Evolutionary conservation across 2,888 invertebrate species (phyloP).

Genomic region (Scotopteryx bipunctaria): DNA sequence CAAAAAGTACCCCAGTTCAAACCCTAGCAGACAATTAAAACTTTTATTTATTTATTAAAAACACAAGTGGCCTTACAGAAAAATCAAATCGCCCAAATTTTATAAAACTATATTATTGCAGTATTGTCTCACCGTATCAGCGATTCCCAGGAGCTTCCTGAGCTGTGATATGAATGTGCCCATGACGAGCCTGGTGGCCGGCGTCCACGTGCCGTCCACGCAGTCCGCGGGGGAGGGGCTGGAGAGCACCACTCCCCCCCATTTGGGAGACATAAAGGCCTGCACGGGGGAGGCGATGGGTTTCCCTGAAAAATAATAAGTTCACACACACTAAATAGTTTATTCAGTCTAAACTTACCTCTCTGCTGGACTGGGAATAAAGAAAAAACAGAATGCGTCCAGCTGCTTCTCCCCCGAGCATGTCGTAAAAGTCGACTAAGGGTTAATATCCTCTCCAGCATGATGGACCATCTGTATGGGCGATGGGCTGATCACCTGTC

Average conservation of each 20-base stretch:
- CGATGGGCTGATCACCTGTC: no score
- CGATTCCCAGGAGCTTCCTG: constrained; percentile 88
- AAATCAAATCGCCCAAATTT: no score
- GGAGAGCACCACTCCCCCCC: constrained; percentile 94
- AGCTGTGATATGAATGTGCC: constrained; percentile 90
- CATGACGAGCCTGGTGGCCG: constrained; percentile 83
- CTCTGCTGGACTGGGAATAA: no score
- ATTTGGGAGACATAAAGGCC: constrained; percentile 92
- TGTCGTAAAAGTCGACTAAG: no score
- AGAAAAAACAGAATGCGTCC: no score
- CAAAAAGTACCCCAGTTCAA: not conserved
- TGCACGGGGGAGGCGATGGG: constrained; percentile 75
- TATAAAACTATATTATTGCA: no score
- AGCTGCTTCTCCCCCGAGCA: no score
- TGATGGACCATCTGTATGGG: no score
- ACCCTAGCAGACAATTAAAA: not conserved
- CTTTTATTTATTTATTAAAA: not conserved
- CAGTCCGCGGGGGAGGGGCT: constrained; percentile 86
- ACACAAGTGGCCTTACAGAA: no score
- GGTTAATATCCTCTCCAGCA: no score
- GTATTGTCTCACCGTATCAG: constrained; percentile 78
- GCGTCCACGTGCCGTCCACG: constrained; percentile 23
- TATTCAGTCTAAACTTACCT: no score
- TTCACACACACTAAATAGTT: no score
- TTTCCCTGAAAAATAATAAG: constrained; percentile 44